These are phyloP conservation scores for Atherinomorus stipes DNA, from an alignment of 2,113 vertebrate genomes.

Conservation along the genomic window DNA sequence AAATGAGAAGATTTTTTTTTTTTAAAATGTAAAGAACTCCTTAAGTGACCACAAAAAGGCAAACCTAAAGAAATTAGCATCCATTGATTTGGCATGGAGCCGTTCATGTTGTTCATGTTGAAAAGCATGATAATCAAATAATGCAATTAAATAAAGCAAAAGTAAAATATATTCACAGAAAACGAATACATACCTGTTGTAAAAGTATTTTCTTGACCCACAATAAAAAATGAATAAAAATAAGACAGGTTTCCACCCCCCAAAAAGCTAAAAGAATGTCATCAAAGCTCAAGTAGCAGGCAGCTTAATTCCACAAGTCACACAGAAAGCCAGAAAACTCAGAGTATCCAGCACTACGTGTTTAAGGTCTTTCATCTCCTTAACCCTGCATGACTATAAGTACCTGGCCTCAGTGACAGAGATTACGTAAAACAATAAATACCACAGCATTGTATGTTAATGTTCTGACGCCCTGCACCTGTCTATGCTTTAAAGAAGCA, in stretches of 20 bases:
- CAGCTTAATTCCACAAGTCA: conserved; percentile 69
- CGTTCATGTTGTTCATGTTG: background rate
- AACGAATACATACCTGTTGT: conserved; percentile 69
- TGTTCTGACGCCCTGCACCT: conserved; percentile 74
- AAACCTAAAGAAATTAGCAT: background rate
- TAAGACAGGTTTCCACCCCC: conserved; percentile 36
- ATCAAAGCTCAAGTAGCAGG: conserved; percentile 45
- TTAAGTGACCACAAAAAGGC: background rate
- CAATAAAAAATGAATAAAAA: conserved; percentile 32
- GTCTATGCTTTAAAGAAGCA: conserved; percentile 71
- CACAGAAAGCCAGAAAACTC: conserved; percentile 49
- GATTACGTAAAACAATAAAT: conserved; percentile 77
- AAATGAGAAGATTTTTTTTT: too few relatives aligned
- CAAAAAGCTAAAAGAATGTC: conserved; percentile 23
- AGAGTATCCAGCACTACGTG: conserved; percentile 56
- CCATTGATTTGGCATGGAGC: background rate
- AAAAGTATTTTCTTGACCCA: conserved; percentile 37
- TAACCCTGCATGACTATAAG: conserved; percentile 72
- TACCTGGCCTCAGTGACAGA: conserved; percentile 65
- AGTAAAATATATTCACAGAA: conserved; percentile 2
- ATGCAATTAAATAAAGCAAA: background rate
- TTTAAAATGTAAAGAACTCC: too few relatives aligned
- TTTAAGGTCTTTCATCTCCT: conserved; percentile 80
- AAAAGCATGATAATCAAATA: background rate
- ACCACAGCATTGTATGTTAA: conserved; percentile 75